A percentile compares a stretch with the other conserved stretches of the same genome.
These are phyloP conservation scores for Melipona beecheii DNA, from an alignment of 2,888 invertebrate genomes.

Conservation along the genomic window DNA sequence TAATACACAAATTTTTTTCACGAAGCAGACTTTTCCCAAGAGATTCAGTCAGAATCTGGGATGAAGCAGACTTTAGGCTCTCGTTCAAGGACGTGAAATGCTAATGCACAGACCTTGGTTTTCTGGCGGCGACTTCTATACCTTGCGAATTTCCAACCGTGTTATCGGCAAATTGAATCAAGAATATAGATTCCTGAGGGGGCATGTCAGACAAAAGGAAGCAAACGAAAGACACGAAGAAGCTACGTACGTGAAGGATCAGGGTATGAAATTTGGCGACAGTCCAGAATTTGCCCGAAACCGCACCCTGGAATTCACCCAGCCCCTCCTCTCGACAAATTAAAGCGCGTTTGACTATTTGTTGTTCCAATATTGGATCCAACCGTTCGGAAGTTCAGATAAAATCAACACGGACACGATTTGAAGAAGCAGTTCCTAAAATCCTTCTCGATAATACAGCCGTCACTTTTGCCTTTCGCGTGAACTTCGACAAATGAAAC, in stretches of 20 bases:
- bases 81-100: background rate
- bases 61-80: background rate
- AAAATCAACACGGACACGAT: too few species aligned
- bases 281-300: constrained; percentile 36
- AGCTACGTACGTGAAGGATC: constrained; percentile 37
- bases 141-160: constrained; percentile 20
- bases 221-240: constrained; percentile 41
- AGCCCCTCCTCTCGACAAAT: constrained; percentile 20
- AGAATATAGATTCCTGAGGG: constrained; percentile 54
- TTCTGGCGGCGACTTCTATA: background rate
- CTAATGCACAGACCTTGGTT: background rate
- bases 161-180: constrained; percentile 61
- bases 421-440: too few species aligned
- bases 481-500: too few species aligned
- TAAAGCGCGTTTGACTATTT: constrained; percentile 16
- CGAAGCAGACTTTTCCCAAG: too few species aligned
- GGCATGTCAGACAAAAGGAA: constrained; percentile 38
- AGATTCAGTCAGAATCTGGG: background rate
- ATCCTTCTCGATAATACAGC: too few species aligned
- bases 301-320: constrained; percentile 19
- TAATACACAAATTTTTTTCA: too few species aligned
- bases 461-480: too few species aligned
- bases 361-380: constrained; percentile 7
- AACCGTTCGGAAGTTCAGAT: background rate
- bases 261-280: constrained; percentile 49